Percentiles rank a stretch among this genome's conserved stretches.
These are phyloP conservation scores for Galerucella calmariensis DNA, from an alignment of 2,888 invertebrate genomes.

Conservation along the genomic window DNA sequence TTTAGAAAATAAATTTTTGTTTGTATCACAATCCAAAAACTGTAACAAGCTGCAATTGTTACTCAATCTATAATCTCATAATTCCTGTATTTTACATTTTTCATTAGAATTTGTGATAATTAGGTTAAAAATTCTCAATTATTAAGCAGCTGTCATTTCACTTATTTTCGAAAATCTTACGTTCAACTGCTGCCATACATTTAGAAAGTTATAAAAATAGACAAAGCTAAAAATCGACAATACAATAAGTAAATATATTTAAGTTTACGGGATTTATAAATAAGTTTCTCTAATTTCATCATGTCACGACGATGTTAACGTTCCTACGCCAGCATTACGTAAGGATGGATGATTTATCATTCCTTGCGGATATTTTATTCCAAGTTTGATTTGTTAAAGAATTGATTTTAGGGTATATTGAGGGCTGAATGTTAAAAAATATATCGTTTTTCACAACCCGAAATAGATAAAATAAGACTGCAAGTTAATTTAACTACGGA, in stretches of 20 bases:
- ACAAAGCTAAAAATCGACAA: conserved; percentile 15
- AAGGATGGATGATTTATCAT: not conserved
- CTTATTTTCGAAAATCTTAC: not conserved
- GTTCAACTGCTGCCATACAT: not conserved
- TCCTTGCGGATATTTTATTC: not conserved
- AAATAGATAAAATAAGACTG: no score
- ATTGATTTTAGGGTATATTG: not conserved
- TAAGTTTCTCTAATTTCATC: not conserved
- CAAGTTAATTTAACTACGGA: no score
- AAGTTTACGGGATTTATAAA: not conserved
- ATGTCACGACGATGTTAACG: conserved; percentile 6
- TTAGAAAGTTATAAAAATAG: conserved; percentile 4
- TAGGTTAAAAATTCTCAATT: not conserved
- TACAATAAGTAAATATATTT: conserved; percentile 5
- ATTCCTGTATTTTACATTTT: no score
- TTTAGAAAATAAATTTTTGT: no score
- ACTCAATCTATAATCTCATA: no score
- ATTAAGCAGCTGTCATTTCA: not conserved
- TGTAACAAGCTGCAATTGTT: no score
- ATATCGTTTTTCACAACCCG: no score
- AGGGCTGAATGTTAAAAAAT: not conserved
- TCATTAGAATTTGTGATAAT: not conserved
- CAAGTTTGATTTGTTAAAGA: not conserved
- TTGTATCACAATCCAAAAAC: no score
- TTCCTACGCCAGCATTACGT: conserved; percentile 2